Evolutionary conservation across 1,140 invertebrate species (phyloP).

Genomic region (Pseudomyrmex pallidus): DNA sequence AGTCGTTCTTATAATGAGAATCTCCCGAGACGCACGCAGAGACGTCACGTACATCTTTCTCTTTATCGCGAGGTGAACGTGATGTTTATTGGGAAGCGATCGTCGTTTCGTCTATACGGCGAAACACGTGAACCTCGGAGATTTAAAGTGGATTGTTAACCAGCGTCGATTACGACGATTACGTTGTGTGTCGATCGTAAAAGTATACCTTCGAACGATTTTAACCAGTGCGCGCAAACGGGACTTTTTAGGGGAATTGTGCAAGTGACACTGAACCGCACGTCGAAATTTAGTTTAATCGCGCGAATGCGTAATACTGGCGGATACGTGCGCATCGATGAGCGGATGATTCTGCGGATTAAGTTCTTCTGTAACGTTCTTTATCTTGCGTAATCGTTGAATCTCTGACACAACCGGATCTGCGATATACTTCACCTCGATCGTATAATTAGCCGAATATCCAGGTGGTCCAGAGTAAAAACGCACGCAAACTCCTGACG

Average conservation of each 20-base stretch:
- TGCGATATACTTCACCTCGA: not conserved
- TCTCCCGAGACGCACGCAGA: not conserved
- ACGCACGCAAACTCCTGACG: slow-evolving; percentile 5
- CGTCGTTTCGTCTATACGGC: slow-evolving; percentile 54
- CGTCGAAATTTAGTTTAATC: not conserved
- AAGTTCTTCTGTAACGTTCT: not conserved
- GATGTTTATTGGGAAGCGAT: slow-evolving; percentile 62
- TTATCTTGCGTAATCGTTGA: slow-evolving; percentile 22
- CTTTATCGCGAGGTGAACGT: slow-evolving; percentile 40
- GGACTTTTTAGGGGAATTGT: not conserved
- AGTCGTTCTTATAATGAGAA: not conserved
- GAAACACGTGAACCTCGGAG: slow-evolving; percentile 59
- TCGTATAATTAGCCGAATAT: slow-evolving; percentile 37
- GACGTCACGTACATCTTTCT: slow-evolving; percentile 15
- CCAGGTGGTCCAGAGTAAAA: slow-evolving; percentile 22
- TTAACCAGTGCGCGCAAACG: not conserved
- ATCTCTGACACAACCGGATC: slow-evolving; percentile 37
- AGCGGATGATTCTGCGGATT: not conserved
- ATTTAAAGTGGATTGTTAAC: slow-evolving; percentile 66
- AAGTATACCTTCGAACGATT: slow-evolving; percentile 57
- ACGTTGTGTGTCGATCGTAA: slow-evolving; percentile 66
- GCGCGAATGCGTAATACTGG: slow-evolving; percentile 13
- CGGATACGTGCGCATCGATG: not conserved
- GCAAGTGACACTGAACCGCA: too few relatives aligned
- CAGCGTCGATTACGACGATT: too few relatives aligned